These are phyloP conservation scores for Paraplagusia blochii DNA, from an alignment of 2,113 vertebrate species.

Conservation along the genomic window DNA sequence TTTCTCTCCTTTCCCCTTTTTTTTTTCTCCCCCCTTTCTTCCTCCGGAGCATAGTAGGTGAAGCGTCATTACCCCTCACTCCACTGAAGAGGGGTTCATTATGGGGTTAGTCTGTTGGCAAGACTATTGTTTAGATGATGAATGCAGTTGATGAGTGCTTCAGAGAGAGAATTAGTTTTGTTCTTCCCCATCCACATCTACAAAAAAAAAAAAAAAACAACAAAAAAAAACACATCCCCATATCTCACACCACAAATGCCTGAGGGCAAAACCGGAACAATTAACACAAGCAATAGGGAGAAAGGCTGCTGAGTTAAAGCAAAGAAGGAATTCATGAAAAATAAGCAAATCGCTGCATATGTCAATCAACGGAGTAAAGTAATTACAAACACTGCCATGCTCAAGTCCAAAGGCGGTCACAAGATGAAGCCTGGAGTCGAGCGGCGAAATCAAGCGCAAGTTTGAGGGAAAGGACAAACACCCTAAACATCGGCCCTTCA, in stretches of 20 bases:
- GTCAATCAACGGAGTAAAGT: conserved; percentile 68
- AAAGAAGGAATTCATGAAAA: conserved; percentile 66
- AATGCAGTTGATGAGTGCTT: conserved; percentile 85
- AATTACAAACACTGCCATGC: conserved; percentile 60
- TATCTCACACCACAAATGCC: conserved; percentile 75
- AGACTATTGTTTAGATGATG: conserved; percentile 98
- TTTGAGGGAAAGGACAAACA: conserved; percentile 54
- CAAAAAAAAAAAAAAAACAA: too few relatives aligned
- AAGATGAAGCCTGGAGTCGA: conserved; percentile 42
- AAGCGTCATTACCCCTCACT: conserved; percentile 99
- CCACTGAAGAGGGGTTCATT: conserved; percentile 96
- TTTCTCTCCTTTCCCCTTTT: conserved; percentile 55
- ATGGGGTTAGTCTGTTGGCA: conserved; percentile 97
- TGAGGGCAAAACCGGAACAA: conserved; percentile 68
- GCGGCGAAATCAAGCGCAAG: conserved; percentile 37
- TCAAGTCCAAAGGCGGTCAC: conserved; percentile 53
- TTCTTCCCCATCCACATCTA: conserved; percentile 54
- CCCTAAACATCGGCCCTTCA: conserved; percentile 45
- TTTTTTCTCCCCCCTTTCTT: conserved; percentile 46
- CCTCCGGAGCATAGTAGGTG: conserved; percentile 87
- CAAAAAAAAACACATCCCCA: conserved; percentile 82
- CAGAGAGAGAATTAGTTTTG: conserved; percentile 84
- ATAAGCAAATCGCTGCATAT: conserved; percentile 74
- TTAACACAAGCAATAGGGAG: conserved; percentile 63
- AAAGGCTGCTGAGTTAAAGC: conserved; percentile 63